Conservation (phyloP, 35 echinoderm and acorn worm genomes). For the Holothuria glaberrima region DNA sequence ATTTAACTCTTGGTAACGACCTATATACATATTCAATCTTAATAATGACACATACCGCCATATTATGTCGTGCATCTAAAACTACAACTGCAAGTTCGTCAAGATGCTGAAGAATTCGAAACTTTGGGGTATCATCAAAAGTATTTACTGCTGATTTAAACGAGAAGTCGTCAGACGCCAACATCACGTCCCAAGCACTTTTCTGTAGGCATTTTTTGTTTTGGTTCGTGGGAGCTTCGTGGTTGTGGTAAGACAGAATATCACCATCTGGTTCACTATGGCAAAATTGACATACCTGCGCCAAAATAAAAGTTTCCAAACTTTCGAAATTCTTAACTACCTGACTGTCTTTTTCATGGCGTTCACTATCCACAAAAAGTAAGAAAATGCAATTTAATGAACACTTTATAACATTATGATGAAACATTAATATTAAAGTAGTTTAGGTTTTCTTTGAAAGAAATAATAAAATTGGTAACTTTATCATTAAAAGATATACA, state of each 20-base stretch:
- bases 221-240: slow-evolving; percentile 36
- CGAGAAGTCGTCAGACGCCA: slow-evolving; percentile 13
- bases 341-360: no score
- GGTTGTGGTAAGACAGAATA: slow-evolving; percentile 17
- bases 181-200: slow-evolving; percentile 60
- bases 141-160: not conserved
- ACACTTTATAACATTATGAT: no score
- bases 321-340: no score
- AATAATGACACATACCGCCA: slow-evolving; percentile 1
- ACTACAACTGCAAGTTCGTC: not conserved
- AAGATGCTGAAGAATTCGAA: not conserved
- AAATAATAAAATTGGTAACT: no score
- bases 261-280: slow-evolving; percentile 50
- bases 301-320: not conserved
- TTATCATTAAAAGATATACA: no score
- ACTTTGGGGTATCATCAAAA: not conserved
- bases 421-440: no score
- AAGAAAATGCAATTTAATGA: no score
- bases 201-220: slow-evolving; percentile 30
- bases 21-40: no score
- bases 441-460: no score
- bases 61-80: slow-evolving; percentile 22
- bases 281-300: slow-evolving; percentile 37
- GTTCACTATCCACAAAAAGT: no score
- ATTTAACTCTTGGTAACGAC: no score